Evolutionary conservation across 1,140 invertebrate genomes (phyloP), one percentile per base, ranked within the genome.

Genomic region (Pseudomyrmex pallidus): DNA sequence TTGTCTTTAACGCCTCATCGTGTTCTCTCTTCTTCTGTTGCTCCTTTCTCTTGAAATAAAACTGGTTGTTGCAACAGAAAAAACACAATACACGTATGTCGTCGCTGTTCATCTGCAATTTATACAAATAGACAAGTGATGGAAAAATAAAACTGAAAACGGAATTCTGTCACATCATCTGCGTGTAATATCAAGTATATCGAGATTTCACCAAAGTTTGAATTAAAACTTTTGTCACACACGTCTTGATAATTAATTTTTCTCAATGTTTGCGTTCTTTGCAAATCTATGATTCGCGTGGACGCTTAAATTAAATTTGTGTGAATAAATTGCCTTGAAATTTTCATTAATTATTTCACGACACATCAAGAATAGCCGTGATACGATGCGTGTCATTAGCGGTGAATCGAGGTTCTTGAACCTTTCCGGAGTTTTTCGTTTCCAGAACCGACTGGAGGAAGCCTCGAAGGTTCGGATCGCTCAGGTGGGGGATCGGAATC

Each of bases 401-500:
- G 15, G 64, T 15, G 54, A 20, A 44, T 9, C 67, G 66, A 85
- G 90, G 88, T 91, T 85, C 84, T 91, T 91, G 89, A 91, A 89
- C 90, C 84, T 87, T 85, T 70, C 80, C 66, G 61, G 72, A 72
- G 77, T 89, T 87, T 61, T 83, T 78, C 85, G 78, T 76, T 86
- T 88, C 74, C 70, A 80, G 74, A 72, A 72, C 44, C 76, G 64
- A 78, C 64, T 35, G 76, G 50, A 80, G 66, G 76, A 70, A 80
- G 66, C 44, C 44, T 70, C 76, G 50, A 35, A 35, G 54, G 76
- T 80, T 70, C 20, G 54, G 46, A 80, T 80, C 54, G 64, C 63
- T 82, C 82, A 87, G 87, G 87, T 89, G 87, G 87, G 35, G 88
- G 88, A 89, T 74, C 85, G 66, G 76, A 64, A 89, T 89, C 78